A percentile compares a stretch with the other conserved stretches of the same genome.
Evolutionary conservation across 2,113 vertebrate genomes (phyloP).

Genomic region (Siniperca chuatsi): DNA sequence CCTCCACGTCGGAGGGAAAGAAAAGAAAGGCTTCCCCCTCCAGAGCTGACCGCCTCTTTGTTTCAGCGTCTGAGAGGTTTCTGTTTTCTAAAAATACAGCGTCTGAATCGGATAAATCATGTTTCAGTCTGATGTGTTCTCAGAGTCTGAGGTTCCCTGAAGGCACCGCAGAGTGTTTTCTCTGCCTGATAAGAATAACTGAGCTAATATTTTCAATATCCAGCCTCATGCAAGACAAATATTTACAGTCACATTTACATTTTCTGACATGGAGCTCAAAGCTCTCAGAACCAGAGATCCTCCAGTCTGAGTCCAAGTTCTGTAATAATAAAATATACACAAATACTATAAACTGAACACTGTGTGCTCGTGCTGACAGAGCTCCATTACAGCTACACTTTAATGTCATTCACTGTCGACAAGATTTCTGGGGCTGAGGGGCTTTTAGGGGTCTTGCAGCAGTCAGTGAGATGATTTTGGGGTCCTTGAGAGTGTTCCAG

Average conservation of each 20-base stretch:
- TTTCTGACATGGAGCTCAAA: slow-evolving; percentile 33
- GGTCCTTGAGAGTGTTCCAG: neutral
- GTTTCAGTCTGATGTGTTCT: slow-evolving; percentile 29
- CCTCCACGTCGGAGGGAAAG: slow-evolving; percentile 35
- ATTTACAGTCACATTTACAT: slow-evolving; percentile 47
- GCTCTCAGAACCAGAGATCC: slow-evolving; percentile 1
- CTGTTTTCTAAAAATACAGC: slow-evolving; percentile 38
- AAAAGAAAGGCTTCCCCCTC: slow-evolving; percentile 40
- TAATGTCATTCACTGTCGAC: slow-evolving; percentile 30
- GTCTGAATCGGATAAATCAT: slow-evolving; percentile 54
- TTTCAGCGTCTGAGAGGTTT: slow-evolving; percentile 47
- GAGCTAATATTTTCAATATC: slow-evolving; percentile 53
- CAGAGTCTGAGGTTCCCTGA: slow-evolving; percentile 45
- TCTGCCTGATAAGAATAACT: slow-evolving; percentile 55
- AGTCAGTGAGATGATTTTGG: neutral
- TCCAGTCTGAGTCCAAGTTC: neutral
- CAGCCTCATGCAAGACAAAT: slow-evolving; percentile 42
- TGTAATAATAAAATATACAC: neutral
- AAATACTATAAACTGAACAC: neutral
- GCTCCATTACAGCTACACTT: neutral
- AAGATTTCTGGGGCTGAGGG: neutral
- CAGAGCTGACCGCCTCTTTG: slow-evolving; percentile 39
- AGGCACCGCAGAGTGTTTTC: slow-evolving; percentile 34
- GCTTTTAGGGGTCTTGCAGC: neutral
- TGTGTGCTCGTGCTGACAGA: neutral